phyloP scores from a whole-genome alignment of 2,113 vertebrate species.

The Struthidea cinerea region DNA sequence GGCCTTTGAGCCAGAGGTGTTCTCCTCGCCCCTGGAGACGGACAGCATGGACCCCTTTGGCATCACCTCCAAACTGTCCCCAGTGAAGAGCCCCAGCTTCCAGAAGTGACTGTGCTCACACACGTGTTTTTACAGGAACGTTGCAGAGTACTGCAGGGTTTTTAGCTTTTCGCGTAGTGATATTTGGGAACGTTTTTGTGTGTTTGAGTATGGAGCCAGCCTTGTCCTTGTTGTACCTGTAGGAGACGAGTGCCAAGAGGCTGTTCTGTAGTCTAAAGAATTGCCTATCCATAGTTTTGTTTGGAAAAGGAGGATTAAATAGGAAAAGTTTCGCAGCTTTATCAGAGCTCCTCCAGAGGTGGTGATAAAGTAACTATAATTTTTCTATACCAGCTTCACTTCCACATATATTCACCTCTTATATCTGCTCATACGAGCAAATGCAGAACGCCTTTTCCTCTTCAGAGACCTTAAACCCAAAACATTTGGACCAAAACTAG shows the following conservation, averaged over 20 bases:
- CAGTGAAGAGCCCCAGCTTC: constrained; percentile 86
- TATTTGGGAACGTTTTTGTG: background rate
- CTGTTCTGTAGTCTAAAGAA: background rate
- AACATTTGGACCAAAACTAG: background rate
- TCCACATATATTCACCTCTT: background rate
- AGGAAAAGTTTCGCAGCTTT: background rate
- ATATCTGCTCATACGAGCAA: background rate
- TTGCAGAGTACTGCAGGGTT: background rate
- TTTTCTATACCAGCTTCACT: background rate
- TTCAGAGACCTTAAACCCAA: constrained; percentile 1
- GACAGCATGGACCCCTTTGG: constrained; percentile 87
- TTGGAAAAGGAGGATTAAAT: background rate
- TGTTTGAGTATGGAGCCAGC: background rate
- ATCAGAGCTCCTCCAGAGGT: background rate
- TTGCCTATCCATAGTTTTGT: background rate
- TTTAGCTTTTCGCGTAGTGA: constrained; percentile 22
- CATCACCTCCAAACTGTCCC: constrained; percentile 72
- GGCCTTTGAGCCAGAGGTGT: background rate
- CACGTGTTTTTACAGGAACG: background rate
- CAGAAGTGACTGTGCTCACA: constrained; percentile 72
- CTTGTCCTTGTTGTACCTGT: background rate
- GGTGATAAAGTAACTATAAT: background rate
- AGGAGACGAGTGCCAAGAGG: background rate
- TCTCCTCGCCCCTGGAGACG: constrained; percentile 52
- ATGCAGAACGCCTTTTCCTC: background rate